phyloP scores from a whole-genome alignment of 2,888 invertebrate genomes.

The Agrilus mali region DNA sequence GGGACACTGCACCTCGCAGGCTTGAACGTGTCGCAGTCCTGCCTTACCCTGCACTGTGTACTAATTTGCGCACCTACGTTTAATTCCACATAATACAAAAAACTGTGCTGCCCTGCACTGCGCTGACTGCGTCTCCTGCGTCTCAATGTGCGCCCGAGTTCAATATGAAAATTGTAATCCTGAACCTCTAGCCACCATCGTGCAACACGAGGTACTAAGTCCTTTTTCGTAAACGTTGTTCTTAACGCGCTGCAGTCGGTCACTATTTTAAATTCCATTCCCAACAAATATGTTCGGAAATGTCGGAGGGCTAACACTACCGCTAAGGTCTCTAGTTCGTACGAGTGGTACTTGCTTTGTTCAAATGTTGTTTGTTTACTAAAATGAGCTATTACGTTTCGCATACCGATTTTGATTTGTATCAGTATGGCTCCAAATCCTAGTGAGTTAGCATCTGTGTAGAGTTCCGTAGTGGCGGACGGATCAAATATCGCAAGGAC shows the following conservation, averaged over 20 bases:
- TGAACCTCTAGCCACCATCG: constrained; percentile 14
- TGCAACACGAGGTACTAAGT: constrained; percentile 12
- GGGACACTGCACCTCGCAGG: no score
- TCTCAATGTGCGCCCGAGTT: no score
- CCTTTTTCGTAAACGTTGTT: constrained; percentile 11
- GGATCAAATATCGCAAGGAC: constrained; percentile 8
- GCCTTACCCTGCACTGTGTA: no score
- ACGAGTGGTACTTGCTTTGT: constrained; percentile 8
- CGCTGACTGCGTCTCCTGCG: no score
- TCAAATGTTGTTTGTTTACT: constrained; percentile 11
- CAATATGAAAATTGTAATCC: constrained; percentile 10
- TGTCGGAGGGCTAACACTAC: not conserved
- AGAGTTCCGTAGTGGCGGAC: constrained; percentile 7
- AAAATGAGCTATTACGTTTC: constrained; percentile 9
- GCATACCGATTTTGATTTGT: no score
- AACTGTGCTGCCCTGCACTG: no score
- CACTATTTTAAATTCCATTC: constrained; percentile 10
- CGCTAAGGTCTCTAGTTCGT: constrained; percentile 12
- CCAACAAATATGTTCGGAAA: not conserved
- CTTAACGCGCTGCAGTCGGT: constrained; percentile 14
- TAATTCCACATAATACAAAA: no score
- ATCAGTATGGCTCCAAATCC: no score
- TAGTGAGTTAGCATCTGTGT: constrained; percentile 7
- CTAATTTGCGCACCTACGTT: no score
- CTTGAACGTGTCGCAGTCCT: no score